Evolutionary conservation across 2,797 vertebrate genomes (phyloP), one percentile per base, ranked within the genome.

Genomic region (Lutjanus campechanus): DNA sequence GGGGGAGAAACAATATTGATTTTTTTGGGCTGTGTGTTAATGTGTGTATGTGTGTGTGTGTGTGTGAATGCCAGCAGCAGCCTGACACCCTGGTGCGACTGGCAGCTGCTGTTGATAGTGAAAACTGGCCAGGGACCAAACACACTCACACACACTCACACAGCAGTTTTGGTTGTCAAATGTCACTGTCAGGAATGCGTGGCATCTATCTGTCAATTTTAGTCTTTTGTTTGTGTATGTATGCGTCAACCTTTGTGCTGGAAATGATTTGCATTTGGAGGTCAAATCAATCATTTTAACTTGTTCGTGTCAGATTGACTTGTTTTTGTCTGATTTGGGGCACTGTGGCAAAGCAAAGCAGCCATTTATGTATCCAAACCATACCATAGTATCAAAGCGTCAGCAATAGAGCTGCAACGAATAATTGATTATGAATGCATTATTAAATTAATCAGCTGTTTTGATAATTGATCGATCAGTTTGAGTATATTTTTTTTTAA

Each of bases 101-200:
- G 88, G 85, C 93, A 93, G 91, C 93, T 94, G 91, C 87, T 92
- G 91, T 87, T 90, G 91, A 92, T 91, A 85, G 87, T 90, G 87
- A 91, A 90, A 77, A 87, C 83, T 90, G 93, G 88, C 89, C 75
- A 64, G 59, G 73, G 80, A 89, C 85, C 79, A 86, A 77, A 67
- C 63, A 79, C 63, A 76, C 77, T 72, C 64, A 79, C 77, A 51
- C 53, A 79, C 78, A 84, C 20, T 36, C 64, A 49, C 63, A 69
- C 76, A 85, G 63, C 49, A 77, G 79, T 80, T 85, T 77, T 50
- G 40, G 25, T 69, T 68, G 84, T 83, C 51, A 77, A 54, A 77
- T 61, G 80, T 72, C 79, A 61, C 59, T 40, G 46, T 76, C 49
- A 77, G 40, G 64, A 69, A 79, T 79, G 65, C 51, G 70, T 73